Evolutionary conservation across 2,797 vertebrate genomes (phyloP).

Genomic region (Onychomys leucogaster): DNA sequence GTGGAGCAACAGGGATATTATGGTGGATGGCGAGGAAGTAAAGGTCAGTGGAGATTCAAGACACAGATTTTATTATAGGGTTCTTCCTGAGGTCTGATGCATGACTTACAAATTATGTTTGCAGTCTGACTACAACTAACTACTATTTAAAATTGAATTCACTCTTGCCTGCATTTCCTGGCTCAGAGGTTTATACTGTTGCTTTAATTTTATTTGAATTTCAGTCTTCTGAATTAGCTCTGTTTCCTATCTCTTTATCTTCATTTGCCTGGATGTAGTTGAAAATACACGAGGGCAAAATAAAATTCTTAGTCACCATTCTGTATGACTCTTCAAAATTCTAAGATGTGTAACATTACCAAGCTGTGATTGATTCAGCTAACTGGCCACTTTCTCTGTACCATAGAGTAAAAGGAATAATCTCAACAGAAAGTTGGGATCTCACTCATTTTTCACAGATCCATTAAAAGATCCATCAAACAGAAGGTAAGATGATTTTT

Average conservation of each 20-base stretch:
- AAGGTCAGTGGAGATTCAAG: slow-evolving; percentile 19
- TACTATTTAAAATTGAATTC: slow-evolving; percentile 50
- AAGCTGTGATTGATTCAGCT: neutral
- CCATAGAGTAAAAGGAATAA: slow-evolving; percentile 60
- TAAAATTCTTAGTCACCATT: neutral
- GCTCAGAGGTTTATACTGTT: slow-evolving; percentile 12
- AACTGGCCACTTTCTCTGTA: neutral
- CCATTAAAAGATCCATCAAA: slow-evolving; percentile 67
- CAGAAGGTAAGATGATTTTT: slow-evolving; percentile 74
- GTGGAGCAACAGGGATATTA: neutral
- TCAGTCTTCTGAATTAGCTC: slow-evolving; percentile 53
- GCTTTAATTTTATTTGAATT: slow-evolving; percentile 49
- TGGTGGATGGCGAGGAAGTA: neutral
- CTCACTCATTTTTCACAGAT: slow-evolving; percentile 57
- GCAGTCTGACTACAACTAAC: slow-evolving; percentile 53
- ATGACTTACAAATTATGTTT: slow-evolving; percentile 51
- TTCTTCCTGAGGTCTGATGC: neutral
- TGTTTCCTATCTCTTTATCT: slow-evolving; percentile 60
- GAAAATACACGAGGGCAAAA: slow-evolving; percentile 41
- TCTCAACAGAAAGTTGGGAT: slow-evolving; percentile 71
- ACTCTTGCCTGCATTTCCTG: slow-evolving; percentile 51
- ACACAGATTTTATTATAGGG: neutral
- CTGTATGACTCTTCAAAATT: slow-evolving; percentile 52
- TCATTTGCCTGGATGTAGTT: slow-evolving; percentile 51
- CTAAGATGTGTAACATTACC: neutral